phyloP scores from a whole-genome alignment of 30 jellyfish, hydroid and myxozoan genomes.

The Haliclystus octoradiatus region DNA sequence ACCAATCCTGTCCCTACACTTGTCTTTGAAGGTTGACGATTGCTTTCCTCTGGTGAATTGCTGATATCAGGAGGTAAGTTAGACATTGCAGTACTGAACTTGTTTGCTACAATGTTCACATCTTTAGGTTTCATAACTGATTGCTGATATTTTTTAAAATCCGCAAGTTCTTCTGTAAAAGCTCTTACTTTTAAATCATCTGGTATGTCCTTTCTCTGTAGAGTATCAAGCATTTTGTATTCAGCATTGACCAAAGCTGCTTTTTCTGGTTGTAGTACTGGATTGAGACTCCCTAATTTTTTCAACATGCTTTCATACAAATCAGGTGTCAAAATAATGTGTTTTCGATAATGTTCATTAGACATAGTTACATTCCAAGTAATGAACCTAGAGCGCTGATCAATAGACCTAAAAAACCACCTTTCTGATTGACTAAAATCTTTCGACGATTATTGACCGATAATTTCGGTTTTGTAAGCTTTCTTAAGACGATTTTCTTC shows the following conservation, averaged over 20 bases:
- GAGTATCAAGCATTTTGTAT: background rate
- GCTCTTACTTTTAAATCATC: background rate
- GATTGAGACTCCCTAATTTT: too few relatives aligned
- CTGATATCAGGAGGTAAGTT: background rate
- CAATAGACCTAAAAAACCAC: too few relatives aligned
- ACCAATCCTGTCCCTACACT: background rate
- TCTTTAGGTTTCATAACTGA: too few relatives aligned
- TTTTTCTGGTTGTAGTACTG: background rate
- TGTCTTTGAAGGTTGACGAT: background rate
- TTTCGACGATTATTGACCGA: background rate
- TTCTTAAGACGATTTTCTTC: background rate
- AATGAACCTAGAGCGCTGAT: too few relatives aligned
- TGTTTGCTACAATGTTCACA: background rate
- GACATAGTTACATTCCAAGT: too few relatives aligned
- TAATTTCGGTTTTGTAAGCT: background rate
- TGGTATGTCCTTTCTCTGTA: background rate
- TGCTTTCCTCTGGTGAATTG: too few relatives aligned
- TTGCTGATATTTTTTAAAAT: too few relatives aligned
- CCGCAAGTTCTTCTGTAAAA: background rate
- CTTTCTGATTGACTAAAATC: background rate
- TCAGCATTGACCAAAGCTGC: background rate
- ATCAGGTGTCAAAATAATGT: too few relatives aligned
- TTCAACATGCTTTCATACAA: background rate
- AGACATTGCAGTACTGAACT: too few relatives aligned
- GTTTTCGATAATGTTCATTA: too few relatives aligned